Evolutionary conservation across 2,113 vertebrate genomes (phyloP).

Genomic region (Sylvia atricapilla): DNA sequence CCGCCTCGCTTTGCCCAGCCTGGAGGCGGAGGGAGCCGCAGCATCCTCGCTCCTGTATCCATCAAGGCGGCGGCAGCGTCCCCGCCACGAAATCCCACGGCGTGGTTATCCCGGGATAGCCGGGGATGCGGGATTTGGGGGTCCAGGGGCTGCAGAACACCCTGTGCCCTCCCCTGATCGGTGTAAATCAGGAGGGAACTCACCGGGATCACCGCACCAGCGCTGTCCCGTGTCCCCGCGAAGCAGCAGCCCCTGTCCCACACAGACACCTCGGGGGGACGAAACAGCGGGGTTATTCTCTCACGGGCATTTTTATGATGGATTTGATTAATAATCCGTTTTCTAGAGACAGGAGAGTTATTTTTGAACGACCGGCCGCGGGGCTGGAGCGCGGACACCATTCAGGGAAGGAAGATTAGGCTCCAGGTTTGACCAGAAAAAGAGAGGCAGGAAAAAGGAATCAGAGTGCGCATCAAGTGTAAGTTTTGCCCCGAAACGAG

Average conservation of each 20-base stretch:
- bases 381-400: not conserved
- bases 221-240: not conserved
- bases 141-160: fast-evolving
- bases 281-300: not conserved
- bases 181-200: not conserved
- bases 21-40: not conserved
- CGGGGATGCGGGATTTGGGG: not conserved
- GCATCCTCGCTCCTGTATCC: not conserved
- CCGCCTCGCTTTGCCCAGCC: not conserved
- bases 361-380: not conserved
- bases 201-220: fast-evolving
- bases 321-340: not conserved
- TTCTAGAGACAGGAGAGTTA: not conserved
- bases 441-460: not conserved
- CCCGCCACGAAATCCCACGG: not conserved
- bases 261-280: not conserved
- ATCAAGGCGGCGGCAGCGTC: not conserved
- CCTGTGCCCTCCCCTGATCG: fast-evolving
- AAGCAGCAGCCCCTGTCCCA: not conserved
- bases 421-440: not conserved
- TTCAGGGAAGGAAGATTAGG: not conserved
- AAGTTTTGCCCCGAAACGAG: not conserved
- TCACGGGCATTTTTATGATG: not conserved
- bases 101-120: fast-evolving
- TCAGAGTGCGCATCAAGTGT: not conserved